These are phyloP conservation scores for Spisula subtruncata DNA, from an alignment of 2,888 invertebrate species.

Conservation along the genomic window DNA sequence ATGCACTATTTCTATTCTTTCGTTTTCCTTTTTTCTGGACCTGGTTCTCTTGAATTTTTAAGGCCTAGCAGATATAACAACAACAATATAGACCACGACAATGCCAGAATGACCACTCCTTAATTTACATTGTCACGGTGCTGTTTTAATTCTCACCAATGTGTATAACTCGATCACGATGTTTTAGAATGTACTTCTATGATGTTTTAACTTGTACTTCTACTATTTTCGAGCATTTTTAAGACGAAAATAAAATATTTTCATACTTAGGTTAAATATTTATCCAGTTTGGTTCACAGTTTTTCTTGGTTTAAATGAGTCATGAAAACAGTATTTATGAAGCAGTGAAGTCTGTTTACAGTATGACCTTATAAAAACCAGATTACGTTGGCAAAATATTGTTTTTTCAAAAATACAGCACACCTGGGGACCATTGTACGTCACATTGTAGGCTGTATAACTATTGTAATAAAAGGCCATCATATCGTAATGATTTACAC, in stretches of 20 bases:
- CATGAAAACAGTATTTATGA: constrained; percentile 51
- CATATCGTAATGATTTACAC: constrained; percentile 31
- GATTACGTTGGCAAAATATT: constrained; percentile 48
- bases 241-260: constrained; percentile 20
- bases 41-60: no score
- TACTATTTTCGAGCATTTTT: neutral
- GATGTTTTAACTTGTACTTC: no score
- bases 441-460: neutral
- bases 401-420: constrained; percentile 38
- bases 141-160: neutral
- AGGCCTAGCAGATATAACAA: no score
- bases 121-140: no score
- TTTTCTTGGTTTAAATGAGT: constrained; percentile 42
- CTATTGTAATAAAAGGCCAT: neutral
- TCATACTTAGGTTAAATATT: constrained; percentile 15
- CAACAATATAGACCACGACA: no score
- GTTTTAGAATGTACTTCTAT: no score
- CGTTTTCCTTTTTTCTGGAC: no score
- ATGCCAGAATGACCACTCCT: no score
- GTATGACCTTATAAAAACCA: constrained; percentile 29
- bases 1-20: no score
- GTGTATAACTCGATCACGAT: neutral
- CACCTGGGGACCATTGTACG: constrained; percentile 37
- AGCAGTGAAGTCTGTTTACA: constrained; percentile 43
- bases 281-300: neutral